Evolutionary conservation across 2,888 invertebrate species (phyloP), one percentile per base, ranked within the genome.

Genomic region (Parnassius apollo): DNA sequence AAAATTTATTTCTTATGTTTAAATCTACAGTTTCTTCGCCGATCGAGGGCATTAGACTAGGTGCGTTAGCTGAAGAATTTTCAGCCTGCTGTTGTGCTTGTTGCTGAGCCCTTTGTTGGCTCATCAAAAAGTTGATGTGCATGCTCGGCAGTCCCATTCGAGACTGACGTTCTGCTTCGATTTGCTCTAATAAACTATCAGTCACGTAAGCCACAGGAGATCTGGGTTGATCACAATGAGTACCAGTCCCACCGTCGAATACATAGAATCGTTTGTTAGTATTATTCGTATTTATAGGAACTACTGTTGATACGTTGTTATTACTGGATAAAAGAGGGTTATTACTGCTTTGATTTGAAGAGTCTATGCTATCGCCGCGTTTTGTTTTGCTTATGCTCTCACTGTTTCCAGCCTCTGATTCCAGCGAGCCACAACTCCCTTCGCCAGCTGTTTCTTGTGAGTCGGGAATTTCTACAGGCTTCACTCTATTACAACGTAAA

Each of bases 11-110:
- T 57, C 93, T 88, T 9, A 93, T 75, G 63, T 91, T 93, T 35
- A 91, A 77, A 64, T 93, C 94, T 18, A 92, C 85, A 56, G 93
- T 93, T 35, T 93, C 91, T 66, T 94, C 94, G 11, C 92, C 92
- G 66, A 93, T 92, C 0, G 93, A 90, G 10, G 91, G 90, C 74
- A 93, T 93, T 7, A 93, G 74, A 56, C 85, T 86, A 0, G 92
- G 86, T 61, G 88, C 79, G 66, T 82, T 84, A 12, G 76, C 79
- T 2, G 85, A 82, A 0, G 81, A 78, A 51, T 73, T 85, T 65
- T 87, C 88, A 1, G 78, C 74, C 64, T 82, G 83, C 62, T 84
- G 82, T 59, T 82, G 77, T 1, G 78, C 76, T 65, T 85, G 81
- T 48, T 82, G 83, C 57, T 87, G 87, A 0, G 86, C 86, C 59